phyloP scores from a whole-genome alignment of 2,113 vertebrate species.

The Todiramphus chloris region DNA sequence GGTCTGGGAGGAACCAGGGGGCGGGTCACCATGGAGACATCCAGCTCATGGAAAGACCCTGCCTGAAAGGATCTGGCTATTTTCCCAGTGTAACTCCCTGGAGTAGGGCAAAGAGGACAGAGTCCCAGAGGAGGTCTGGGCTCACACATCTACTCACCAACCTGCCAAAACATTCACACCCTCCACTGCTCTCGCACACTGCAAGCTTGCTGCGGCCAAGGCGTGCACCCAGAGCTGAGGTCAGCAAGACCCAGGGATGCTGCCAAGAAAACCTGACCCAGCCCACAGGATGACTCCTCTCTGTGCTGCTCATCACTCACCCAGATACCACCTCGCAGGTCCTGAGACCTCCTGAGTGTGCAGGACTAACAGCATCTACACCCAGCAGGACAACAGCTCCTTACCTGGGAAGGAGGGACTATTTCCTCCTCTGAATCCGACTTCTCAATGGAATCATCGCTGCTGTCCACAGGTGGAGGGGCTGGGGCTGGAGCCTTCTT shows the following conservation, averaged over 20 bases:
- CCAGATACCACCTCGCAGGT: background rate
- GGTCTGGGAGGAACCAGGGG: background rate
- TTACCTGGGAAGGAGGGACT: slow-evolving; percentile 46
- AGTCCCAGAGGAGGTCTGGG: background rate
- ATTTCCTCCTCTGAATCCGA: slow-evolving; percentile 47
- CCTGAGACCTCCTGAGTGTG: rapidly evolving
- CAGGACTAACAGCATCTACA: background rate
- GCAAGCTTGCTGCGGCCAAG: background rate
- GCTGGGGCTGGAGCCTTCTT: background rate
- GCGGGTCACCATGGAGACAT: background rate
- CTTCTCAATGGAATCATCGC: slow-evolving; percentile 33
- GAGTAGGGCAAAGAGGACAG: background rate
- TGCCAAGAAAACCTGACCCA: background rate
- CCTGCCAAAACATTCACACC: background rate
- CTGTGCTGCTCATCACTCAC: background rate
- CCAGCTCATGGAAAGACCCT: background rate
- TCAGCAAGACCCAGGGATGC: rapidly evolving
- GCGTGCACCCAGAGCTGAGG: background rate
- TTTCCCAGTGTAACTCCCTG: background rate
- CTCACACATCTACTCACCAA: background rate
- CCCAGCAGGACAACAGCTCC: rapidly evolving
- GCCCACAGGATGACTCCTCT: background rate
- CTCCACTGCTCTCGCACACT: background rate
- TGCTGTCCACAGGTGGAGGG: slow-evolving; percentile 15
- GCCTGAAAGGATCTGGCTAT: background rate